Evolutionary conservation across 2,888 invertebrate species (phyloP).

Genomic region (Ophion obscuratus): DNA sequence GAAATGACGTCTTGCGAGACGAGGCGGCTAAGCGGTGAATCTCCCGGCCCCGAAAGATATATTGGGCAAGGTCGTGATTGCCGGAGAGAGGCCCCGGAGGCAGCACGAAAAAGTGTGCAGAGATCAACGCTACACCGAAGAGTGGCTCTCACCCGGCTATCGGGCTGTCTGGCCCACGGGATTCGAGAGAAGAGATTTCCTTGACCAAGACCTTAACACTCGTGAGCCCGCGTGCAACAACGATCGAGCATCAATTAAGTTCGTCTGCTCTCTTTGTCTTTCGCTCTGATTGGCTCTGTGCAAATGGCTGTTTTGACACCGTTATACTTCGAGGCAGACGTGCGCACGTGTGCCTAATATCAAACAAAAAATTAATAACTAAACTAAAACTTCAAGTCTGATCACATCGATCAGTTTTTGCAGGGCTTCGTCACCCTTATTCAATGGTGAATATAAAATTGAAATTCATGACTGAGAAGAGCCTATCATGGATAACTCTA

Average conservation of each 20-base stretch:
- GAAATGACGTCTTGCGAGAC: slow-evolving; percentile 3
- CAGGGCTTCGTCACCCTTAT: no score
- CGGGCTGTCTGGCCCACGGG: slow-evolving; percentile 46
- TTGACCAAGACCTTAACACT: slow-evolving; percentile 65
- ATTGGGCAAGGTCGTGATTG: slow-evolving; percentile 62
- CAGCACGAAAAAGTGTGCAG: slow-evolving; percentile 24
- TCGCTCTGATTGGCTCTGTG: not conserved
- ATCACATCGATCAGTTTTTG: no score
- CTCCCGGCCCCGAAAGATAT: slow-evolving; percentile 33
- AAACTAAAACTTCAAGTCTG: no score
- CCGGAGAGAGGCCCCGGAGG: slow-evolving; percentile 6
- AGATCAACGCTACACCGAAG: slow-evolving; percentile 28
- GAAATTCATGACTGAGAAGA: no score
- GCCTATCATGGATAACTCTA: no score
- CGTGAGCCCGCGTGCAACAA: slow-evolving; percentile 4
- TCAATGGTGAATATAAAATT: no score
- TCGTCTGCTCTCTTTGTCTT: not conserved
- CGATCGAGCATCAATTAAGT: slow-evolving; percentile 53
- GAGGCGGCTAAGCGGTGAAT: slow-evolving; percentile 1
- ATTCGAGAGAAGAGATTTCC: slow-evolving; percentile 50
- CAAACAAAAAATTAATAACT: no score
- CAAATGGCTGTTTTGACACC: slow-evolving; percentile 19
- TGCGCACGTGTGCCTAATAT: no score
- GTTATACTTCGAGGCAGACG: no score
- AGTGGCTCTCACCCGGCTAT: slow-evolving; percentile 52